Conservation (phyloP, 2,113 vertebrate genomes). For the Amazona vittata region DNA sequence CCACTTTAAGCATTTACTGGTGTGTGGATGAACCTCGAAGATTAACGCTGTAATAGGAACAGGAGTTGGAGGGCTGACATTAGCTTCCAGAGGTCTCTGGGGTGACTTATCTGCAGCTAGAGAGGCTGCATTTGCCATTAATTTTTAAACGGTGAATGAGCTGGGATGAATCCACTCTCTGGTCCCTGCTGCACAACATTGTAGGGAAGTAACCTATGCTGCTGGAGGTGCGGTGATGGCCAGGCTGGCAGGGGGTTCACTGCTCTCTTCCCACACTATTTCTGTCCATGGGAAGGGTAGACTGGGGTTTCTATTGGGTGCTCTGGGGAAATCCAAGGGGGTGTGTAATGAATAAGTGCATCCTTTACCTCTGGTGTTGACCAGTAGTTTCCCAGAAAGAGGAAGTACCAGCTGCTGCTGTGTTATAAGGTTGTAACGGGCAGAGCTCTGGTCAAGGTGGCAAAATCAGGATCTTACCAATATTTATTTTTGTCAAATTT, state of each 20-base stretch:
- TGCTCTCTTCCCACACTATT: neutral
- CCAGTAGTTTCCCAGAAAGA: neutral
- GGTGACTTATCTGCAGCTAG: constrained; percentile 21
- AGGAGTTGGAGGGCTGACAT: constrained; percentile 26
- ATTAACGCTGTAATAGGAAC: neutral
- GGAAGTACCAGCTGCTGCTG: neutral
- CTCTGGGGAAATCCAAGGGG: neutral
- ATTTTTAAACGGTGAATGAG: constrained; percentile 15
- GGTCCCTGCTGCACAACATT: neutral
- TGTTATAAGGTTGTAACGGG: neutral
- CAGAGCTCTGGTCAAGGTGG: neutral
- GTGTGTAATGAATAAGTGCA: neutral
- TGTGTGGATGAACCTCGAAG: neutral
- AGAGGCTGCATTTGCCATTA: constrained; percentile 14
- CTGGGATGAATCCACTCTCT: neutral
- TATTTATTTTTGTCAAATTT: neutral
- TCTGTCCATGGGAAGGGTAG: neutral
- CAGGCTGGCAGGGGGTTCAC: neutral
- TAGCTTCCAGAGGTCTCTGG: constrained; percentile 43
- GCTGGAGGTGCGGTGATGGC: neutral
- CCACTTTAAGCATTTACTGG: neutral
- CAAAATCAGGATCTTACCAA: neutral
- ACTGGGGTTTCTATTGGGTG: neutral
- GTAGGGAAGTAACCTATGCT: neutral
- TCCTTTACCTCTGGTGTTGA: neutral